phyloP scores from a whole-genome alignment of 2,888 invertebrate genomes.

The Zeuzera pyrina region DNA sequence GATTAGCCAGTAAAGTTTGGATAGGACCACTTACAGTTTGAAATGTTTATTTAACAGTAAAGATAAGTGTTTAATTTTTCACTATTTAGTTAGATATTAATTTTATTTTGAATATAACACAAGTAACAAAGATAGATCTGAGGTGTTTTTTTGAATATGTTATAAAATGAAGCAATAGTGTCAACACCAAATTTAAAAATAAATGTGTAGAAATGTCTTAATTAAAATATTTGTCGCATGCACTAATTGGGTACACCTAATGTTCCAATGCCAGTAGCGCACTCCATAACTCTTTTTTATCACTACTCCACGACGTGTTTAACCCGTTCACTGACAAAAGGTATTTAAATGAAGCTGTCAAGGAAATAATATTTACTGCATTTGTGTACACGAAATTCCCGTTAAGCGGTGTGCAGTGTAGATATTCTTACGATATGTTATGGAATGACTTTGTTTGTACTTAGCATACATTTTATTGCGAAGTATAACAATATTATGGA shows the following conservation, averaged over 20 bases:
- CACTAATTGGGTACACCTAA: conserved; percentile 36
- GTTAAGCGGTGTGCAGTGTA: too few relatives aligned
- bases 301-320: conserved; percentile 45
- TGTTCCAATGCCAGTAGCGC: conserved; percentile 38
- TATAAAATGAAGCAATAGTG: too few relatives aligned
- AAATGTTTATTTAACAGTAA: conserved; percentile 24
- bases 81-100: too few relatives aligned
- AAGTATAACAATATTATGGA: too few relatives aligned
- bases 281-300: conserved; percentile 69
- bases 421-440: too few relatives aligned
- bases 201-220: conserved; percentile 19
- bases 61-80: too few relatives aligned
- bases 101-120: too few relatives aligned
- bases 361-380: conserved; percentile 62
- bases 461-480: too few relatives aligned
- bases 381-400: background rate
- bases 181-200: too few relatives aligned
- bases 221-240: conserved; percentile 63
- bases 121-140: too few relatives aligned
- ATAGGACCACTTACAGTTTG: conserved; percentile 11
- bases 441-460: too few relatives aligned
- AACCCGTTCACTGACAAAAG: conserved; percentile 74
- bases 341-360: conserved; percentile 73
- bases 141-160: too few relatives aligned
- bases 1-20: conserved; percentile 33